phyloP scores from a whole-genome alignment of 2,113 vertebrate species.

The Corydoras sp. region DNA sequence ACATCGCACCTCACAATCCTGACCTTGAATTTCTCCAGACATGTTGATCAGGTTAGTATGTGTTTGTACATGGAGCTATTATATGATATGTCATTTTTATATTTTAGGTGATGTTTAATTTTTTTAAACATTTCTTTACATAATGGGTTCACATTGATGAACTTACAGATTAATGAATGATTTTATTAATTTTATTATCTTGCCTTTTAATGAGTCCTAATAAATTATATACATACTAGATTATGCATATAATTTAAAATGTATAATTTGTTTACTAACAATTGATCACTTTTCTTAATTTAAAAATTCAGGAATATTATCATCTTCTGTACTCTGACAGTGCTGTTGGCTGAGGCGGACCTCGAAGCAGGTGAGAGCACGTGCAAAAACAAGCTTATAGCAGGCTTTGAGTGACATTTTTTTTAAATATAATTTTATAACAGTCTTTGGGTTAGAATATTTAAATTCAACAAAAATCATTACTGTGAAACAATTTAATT shows the following conservation, averaged over 20 bases:
- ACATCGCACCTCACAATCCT: conserved; percentile 23
- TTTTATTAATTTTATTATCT: no score
- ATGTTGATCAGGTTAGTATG: conserved; percentile 62
- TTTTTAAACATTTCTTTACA: no score
- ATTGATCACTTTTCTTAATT: not conserved
- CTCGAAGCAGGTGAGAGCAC: conserved; percentile 45
- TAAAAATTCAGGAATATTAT: conserved; percentile 52
- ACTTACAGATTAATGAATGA: no score
- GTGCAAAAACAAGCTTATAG: not conserved
- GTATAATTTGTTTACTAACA: not conserved
- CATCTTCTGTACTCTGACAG: conserved; percentile 53
- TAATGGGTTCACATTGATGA: no score
- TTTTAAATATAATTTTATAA: no score
- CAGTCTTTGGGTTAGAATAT: no score
- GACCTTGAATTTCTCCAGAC: conserved; percentile 41
- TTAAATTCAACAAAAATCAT: no score
- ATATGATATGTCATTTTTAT: not conserved
- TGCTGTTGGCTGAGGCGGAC: conserved; percentile 57
- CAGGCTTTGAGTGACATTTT: no score
- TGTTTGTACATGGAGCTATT: not conserved
- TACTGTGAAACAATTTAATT: no score
- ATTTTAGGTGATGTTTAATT: no score
- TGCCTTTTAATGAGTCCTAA: no score
- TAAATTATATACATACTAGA: no score
- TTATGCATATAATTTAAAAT: not conserved